A percentile compares a stretch with the other conserved stretches of the same genome.
Evolutionary conservation across 2,888 invertebrate genomes (phyloP).

Genomic region (Sesamia inferens): DNA sequence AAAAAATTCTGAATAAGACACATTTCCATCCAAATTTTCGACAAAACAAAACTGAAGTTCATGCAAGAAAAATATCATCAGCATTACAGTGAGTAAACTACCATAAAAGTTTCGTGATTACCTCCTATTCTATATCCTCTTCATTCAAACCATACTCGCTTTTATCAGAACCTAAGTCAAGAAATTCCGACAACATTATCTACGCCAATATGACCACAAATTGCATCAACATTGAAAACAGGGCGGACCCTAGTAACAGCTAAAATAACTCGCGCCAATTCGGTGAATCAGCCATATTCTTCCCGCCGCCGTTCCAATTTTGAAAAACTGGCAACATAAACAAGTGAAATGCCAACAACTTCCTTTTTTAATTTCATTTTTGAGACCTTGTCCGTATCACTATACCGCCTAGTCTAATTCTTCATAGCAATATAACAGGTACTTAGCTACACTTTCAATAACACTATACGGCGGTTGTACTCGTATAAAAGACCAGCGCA

Average conservation of each 20-base stretch:
- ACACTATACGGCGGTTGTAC: slow-evolving; percentile 67
- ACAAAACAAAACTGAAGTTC: not conserved
- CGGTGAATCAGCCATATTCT: not conserved
- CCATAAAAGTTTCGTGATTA: not conserved
- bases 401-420: slow-evolving; percentile 62
- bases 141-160: not conserved
- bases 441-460: slow-evolving; percentile 79
- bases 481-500: slow-evolving; percentile 82
- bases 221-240: slow-evolving; percentile 5
- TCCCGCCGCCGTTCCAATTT: not conserved
- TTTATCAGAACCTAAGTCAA: not conserved
- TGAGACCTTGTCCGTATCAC: slow-evolving; percentile 64
- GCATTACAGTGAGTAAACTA: not conserved
- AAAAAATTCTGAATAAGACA: no score
- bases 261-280: not conserved
- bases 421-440: slow-evolving; percentile 60
- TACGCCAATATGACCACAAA: not conserved
- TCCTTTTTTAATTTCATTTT: slow-evolving; percentile 36
- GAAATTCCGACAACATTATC: not conserved
- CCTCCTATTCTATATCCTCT: not conserved
- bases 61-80: not conserved
- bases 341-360: slow-evolving; percentile 15
- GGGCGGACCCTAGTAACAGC: slow-evolving; percentile 3
- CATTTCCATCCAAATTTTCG: not conserved
- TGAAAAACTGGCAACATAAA: not conserved